Evolutionary conservation across 2,113 vertebrate species (phyloP).

Genomic region (Gymnorhina tibicen): DNA sequence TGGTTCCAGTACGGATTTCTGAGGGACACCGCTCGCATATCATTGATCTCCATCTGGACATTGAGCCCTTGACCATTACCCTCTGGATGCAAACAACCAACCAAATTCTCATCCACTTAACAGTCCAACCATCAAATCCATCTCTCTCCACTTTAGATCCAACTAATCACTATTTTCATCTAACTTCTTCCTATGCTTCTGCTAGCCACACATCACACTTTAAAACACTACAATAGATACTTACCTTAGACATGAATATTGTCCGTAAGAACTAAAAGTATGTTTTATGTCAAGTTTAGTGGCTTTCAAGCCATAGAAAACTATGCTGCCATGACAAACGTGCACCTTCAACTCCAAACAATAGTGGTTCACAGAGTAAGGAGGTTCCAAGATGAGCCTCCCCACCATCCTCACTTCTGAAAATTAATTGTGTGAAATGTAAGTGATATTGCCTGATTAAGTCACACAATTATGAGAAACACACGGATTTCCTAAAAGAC

Average conservation of each 20-base stretch:
- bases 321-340: not conserved
- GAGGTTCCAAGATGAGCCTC: not conserved
- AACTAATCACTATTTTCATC: not conserved
- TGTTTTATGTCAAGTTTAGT: not conserved
- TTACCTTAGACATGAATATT: not conserved
- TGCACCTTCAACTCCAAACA: not conserved
- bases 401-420: accelerated
- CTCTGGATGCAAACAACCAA: not conserved
- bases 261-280: not conserved
- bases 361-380: not conserved
- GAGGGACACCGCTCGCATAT: not conserved
- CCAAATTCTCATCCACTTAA: not conserved
- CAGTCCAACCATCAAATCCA: not conserved
- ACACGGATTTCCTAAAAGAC: not conserved
- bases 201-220: not conserved
- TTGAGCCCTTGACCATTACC: not conserved
- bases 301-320: not conserved
- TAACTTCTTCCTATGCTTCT: not conserved
- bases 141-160: not conserved
- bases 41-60: not conserved
- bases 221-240: not conserved
- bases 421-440: not conserved
- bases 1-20: accelerated
- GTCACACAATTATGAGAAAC: not conserved
- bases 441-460: not conserved